These are phyloP conservation scores for Aulostomus chinensis DNA, from an alignment of 2,797 vertebrate species.

Conservation along the genomic window DNA sequence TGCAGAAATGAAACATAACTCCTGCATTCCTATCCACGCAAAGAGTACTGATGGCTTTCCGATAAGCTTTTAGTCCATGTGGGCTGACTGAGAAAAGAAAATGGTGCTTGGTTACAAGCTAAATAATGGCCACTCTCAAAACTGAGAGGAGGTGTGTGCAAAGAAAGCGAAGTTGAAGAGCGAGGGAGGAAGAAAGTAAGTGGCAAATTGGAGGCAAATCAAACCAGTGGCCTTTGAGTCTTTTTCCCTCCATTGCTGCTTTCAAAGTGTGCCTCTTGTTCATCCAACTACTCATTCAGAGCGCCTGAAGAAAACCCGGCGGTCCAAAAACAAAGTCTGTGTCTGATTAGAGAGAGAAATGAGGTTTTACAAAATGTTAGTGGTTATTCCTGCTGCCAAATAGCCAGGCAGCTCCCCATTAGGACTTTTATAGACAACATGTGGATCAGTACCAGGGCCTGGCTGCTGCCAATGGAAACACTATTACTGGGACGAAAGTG, in stretches of 20 bases:
- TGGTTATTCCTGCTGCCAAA: slow-evolving; percentile 65
- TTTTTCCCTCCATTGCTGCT: slow-evolving; percentile 18
- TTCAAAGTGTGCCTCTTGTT: slow-evolving; percentile 37
- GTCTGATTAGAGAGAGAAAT: slow-evolving; percentile 66
- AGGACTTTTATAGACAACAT: slow-evolving; percentile 56
- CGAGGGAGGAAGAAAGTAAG: too few species aligned
- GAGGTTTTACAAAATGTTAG: slow-evolving; percentile 65
- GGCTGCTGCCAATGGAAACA: slow-evolving; percentile 43
- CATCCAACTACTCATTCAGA: slow-evolving; percentile 45
- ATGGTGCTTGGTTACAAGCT: slow-evolving; percentile 44
- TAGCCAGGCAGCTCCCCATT: slow-evolving; percentile 54
- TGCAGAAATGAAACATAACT: too few species aligned
- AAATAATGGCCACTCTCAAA: slow-evolving; percentile 50
- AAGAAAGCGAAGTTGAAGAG: too few species aligned
- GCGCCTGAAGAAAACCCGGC: slow-evolving; percentile 35
- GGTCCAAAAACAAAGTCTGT: slow-evolving; percentile 61
- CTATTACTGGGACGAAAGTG: too few species aligned
- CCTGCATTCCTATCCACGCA: too few species aligned
- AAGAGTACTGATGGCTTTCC: too few species aligned
- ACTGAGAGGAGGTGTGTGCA: too few species aligned
- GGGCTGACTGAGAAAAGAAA: slow-evolving; percentile 27
- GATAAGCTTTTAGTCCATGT: too few species aligned
- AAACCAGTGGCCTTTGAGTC: slow-evolving; percentile 59
- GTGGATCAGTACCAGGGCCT: slow-evolving; percentile 51
- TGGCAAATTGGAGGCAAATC: slow-evolving; percentile 67